phyloP scores from a whole-genome alignment of 2,113 vertebrate species.

The Thryonomys swinderianus region DNA sequence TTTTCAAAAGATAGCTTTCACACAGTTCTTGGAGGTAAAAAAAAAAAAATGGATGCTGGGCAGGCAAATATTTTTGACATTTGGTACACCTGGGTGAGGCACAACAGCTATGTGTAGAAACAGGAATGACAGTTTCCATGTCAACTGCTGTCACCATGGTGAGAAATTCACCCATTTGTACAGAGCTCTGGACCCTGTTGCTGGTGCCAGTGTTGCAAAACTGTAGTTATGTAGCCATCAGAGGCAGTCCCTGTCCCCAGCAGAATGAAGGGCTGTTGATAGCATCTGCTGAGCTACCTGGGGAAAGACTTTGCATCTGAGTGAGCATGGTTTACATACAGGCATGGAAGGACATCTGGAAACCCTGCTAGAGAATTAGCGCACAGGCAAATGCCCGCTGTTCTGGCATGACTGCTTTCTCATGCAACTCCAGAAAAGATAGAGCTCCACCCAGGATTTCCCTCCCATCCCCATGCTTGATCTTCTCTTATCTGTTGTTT shows the following conservation, averaged over 20 bases:
- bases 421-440: neutral
- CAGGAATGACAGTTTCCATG: conserved; percentile 69
- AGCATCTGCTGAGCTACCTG: neutral
- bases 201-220: neutral
- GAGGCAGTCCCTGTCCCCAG: neutral
- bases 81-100: conserved; percentile 44
- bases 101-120: conserved; percentile 52
- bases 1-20: neutral
- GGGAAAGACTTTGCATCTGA: neutral
- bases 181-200: neutral
- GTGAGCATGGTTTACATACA: neutral
- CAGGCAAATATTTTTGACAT: conserved; percentile 58
- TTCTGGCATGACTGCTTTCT: neutral
- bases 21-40: neutral
- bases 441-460: too few species aligned
- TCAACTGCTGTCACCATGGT: conserved; percentile 67
- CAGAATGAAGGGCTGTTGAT: conserved; percentile 19
- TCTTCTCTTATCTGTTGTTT: conserved; percentile 4
- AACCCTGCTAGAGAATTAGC: conserved; percentile 47
- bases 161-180: conserved; percentile 58
- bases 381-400: neutral
- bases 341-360: neutral
- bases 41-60: conserved; percentile 8
- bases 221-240: neutral
- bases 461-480: conserved; percentile 5